Evolutionary conservation across 2,113 vertebrate genomes (phyloP).

Genomic region (Zosterops pallidus): DNA sequence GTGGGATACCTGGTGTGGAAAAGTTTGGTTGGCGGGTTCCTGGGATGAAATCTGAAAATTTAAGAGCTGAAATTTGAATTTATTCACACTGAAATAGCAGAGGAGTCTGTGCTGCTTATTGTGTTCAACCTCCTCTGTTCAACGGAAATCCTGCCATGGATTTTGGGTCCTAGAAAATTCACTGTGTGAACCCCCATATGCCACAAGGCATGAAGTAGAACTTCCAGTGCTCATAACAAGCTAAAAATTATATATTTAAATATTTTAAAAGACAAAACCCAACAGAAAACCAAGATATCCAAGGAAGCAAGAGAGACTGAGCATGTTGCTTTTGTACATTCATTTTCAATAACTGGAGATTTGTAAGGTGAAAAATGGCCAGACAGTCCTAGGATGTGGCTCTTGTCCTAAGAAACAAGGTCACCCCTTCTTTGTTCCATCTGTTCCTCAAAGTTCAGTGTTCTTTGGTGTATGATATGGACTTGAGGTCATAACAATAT

Average conservation of each 20-base stretch:
- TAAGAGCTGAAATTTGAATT: not conserved
- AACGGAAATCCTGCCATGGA: not conserved
- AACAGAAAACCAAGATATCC: not conserved
- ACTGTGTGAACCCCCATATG: not conserved
- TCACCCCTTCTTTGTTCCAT: not conserved
- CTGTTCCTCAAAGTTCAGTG: not conserved
- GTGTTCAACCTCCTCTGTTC: not conserved
- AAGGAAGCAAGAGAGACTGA: not conserved
- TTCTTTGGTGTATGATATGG: not conserved
- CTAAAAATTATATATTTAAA: not conserved
- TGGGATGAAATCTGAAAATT: not conserved
- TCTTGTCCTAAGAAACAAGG: not conserved
- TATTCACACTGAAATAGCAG: not conserved
- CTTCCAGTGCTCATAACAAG: not conserved
- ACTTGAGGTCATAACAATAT: not conserved
- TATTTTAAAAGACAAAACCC: not conserved
- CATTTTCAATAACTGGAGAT: not conserved
- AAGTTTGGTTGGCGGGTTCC: not conserved
- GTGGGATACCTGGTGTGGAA: not conserved
- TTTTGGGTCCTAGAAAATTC: not conserved
- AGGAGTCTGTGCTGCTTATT: fast-evolving
- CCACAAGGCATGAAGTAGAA: not conserved
- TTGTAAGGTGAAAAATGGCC: not conserved
- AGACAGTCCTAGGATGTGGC: not conserved
- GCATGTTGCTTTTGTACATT: not conserved